These are phyloP conservation scores for Mugil cephalus DNA, from an alignment of 2,113 vertebrate species.

Conservation along the genomic window DNA sequence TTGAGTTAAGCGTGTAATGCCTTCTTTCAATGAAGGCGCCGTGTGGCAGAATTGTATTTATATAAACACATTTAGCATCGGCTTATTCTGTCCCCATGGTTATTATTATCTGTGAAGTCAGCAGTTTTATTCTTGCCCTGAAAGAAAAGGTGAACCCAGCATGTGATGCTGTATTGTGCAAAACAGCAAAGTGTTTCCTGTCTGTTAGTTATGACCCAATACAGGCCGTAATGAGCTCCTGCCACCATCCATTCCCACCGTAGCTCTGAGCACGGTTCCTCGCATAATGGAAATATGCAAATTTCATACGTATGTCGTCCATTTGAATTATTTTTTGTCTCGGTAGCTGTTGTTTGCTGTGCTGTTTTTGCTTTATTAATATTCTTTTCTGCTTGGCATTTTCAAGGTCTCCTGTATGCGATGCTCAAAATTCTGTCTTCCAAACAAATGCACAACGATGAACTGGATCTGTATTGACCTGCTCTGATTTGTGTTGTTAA, in stretches of 20 bases:
- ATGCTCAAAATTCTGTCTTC: not conserved
- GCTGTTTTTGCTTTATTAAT: conserved; percentile 17
- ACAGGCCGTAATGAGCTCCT: conserved; percentile 31
- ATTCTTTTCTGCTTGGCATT: conserved; percentile 25
- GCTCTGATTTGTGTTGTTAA: not conserved
- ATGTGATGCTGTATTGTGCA: conserved; percentile 19
- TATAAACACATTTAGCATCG: conserved; percentile 55
- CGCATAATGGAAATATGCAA: conserved; percentile 53
- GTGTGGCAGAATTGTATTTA: conserved; percentile 38
- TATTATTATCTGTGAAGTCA: conserved; percentile 57
- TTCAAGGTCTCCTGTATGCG: not conserved
- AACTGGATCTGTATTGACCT: not conserved
- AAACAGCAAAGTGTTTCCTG: not conserved
- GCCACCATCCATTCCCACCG: conserved; percentile 21
- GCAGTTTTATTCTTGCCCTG: conserved; percentile 40
- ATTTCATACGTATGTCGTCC: conserved; percentile 18
- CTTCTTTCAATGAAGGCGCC: conserved; percentile 10
- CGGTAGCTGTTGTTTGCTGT: conserved; percentile 8
- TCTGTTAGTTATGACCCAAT: conserved; percentile 47
- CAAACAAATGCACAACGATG: no score
- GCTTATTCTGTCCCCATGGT: conserved; percentile 54
- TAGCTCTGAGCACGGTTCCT: not conserved
- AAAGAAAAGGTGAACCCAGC: conserved; percentile 26
- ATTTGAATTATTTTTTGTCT: conserved; percentile 19
- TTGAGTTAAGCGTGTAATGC: conserved; percentile 31